phyloP scores from a whole-genome alignment of 2,888 invertebrate species.

The Phalera bucephala region DNA sequence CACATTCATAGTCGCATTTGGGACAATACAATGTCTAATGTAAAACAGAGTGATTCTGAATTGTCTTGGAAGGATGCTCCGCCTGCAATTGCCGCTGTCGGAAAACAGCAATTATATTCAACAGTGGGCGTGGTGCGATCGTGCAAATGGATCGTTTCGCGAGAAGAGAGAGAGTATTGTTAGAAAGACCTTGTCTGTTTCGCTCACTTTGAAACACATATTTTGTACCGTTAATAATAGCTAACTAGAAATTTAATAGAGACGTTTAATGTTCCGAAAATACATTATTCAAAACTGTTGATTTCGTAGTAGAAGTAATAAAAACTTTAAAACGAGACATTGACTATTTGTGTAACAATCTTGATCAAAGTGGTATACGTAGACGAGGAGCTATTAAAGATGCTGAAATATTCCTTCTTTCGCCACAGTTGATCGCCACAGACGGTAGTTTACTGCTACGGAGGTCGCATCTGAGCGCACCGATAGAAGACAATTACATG shows the following conservation, averaged over 20 bases:
- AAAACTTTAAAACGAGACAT: neutral
- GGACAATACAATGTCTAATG: slow-evolving; percentile 30
- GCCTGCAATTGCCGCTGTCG: slow-evolving; percentile 21
- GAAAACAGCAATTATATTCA: slow-evolving; percentile 14
- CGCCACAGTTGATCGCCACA: no score
- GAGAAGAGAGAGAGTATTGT: slow-evolving; percentile 2
- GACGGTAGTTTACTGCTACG: slow-evolving; percentile 50
- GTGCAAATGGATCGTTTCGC: slow-evolving; percentile 1
- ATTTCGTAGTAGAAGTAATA: neutral
- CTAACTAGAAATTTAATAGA: neutral
- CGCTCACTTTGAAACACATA: no score
- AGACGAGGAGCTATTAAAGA: slow-evolving; percentile 23
- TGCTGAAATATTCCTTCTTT: slow-evolving; percentile 38
- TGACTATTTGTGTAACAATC: slow-evolving; percentile 12
- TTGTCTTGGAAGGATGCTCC: slow-evolving; percentile 24
- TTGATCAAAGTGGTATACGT: slow-evolving; percentile 18
- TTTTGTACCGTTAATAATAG: neutral
- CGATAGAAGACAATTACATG: slow-evolving; percentile 65
- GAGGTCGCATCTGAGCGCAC: slow-evolving; percentile 53
- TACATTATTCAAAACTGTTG: neutral
- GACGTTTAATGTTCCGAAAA: neutral
- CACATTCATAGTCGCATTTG: slow-evolving; percentile 29
- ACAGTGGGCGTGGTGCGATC: slow-evolving; percentile 5
- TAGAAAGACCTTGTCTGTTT: neutral
- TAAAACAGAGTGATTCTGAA: slow-evolving; percentile 32